Percentiles rank a stretch among this genome's conserved stretches.
Evolutionary conservation across 2,888 invertebrate species (phyloP).

Genomic region (Allolobophora icterica): DNA sequence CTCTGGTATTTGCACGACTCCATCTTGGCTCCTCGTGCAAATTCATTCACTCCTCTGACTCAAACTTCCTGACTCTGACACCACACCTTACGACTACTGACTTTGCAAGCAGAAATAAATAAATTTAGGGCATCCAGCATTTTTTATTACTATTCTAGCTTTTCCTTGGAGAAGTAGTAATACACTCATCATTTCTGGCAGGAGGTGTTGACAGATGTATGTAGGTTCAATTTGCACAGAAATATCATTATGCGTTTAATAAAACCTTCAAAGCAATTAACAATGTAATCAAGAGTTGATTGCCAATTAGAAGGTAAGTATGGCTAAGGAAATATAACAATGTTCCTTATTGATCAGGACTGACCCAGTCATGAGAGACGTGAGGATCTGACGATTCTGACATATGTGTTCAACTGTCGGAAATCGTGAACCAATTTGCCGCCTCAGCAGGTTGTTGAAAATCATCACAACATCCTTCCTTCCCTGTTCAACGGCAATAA

Average conservation of each 20-base stretch:
- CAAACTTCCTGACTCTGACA: too few relatives aligned
- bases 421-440: slow-evolving; percentile 96
- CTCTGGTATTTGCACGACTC: too few relatives aligned
- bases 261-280: background rate
- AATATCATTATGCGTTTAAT: background rate
- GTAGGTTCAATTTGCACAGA: background rate
- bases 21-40: too few relatives aligned
- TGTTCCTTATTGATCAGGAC: slow-evolving; percentile 31
- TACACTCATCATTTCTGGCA: background rate
- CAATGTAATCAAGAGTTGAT: background rate
- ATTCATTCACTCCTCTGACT: too few relatives aligned
- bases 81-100: too few relatives aligned
- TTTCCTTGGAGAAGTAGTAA: background rate
- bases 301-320: background rate
- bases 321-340: background rate
- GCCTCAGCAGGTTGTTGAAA: slow-evolving; percentile 96
- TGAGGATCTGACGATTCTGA: slow-evolving; percentile 94
- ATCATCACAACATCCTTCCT: slow-evolving; percentile 99
- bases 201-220: background rate
- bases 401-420: slow-evolving; percentile 96
- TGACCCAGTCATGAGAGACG: slow-evolving; percentile 93
- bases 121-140: background rate
- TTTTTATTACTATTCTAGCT: background rate
- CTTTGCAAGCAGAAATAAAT: too few relatives aligned
- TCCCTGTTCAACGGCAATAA: slow-evolving; percentile 73